phyloP scores from a whole-genome alignment of 2,888 invertebrate species.

The Hypsopygia costalis region DNA sequence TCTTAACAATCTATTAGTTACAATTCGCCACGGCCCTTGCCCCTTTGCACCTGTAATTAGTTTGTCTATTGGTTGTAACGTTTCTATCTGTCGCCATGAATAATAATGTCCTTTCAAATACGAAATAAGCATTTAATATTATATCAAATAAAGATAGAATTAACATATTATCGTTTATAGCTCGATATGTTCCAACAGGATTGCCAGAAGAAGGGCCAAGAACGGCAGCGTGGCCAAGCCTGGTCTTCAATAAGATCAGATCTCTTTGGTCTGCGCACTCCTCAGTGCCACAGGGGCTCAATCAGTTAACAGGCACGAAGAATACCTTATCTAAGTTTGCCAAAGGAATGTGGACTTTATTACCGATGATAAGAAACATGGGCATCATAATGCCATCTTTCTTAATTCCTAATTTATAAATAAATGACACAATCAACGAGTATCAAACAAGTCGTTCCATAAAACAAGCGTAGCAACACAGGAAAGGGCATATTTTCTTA shows the following conservation, averaged over 20 bases:
- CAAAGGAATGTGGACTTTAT: constrained; percentile 50
- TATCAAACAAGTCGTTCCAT: not conserved
- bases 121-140: constrained; percentile 26
- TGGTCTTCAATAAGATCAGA: constrained; percentile 93
- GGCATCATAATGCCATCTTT: constrained; percentile 5
- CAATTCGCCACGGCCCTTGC: constrained; percentile 56
- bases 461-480: not conserved
- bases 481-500: constrained; percentile 2
- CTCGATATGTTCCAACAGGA: constrained; percentile 44
- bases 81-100: constrained; percentile 51
- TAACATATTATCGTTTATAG: not conserved
- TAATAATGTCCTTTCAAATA: constrained; percentile 44
- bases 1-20: constrained; percentile 62
- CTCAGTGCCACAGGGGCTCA: constrained; percentile 88
- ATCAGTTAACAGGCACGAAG: constrained; percentile 86
- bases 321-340: constrained; percentile 38
- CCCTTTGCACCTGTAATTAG: constrained; percentile 42
- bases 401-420: constrained; percentile 1
- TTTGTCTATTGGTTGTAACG: constrained; percentile 46
- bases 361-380: constrained; percentile 16
- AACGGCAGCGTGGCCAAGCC: constrained; percentile 84
- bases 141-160: constrained; percentile 5
- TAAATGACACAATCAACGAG: not conserved
- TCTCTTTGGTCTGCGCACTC: constrained; percentile 92
- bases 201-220: constrained; percentile 71